Evolutionary conservation across 2,113 vertebrate species (phyloP).

Genomic region (Canis aureus): DNA sequence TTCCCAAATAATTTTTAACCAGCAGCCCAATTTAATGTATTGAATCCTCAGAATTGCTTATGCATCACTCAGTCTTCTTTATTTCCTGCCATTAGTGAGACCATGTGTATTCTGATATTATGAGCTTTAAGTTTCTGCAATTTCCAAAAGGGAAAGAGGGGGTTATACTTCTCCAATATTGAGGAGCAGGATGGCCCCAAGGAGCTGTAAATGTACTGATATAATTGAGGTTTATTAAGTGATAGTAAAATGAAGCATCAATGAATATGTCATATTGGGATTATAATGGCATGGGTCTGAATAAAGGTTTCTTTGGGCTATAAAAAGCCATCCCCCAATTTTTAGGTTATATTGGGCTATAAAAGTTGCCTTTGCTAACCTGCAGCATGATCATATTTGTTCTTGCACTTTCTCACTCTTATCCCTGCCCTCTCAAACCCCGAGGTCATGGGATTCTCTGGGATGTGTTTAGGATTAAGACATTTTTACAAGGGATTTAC

Average conservation of each 20-base stretch:
- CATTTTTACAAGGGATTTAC: neutral
- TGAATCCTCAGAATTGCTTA: neutral
- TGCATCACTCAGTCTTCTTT: neutral
- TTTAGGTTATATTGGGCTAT: neutral
- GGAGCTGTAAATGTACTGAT: neutral
- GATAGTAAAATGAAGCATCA: neutral
- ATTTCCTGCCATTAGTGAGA: neutral
- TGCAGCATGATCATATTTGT: neutral
- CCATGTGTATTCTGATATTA: neutral
- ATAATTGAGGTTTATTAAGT: neutral
- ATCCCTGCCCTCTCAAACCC: neutral
- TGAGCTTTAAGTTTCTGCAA: neutral
- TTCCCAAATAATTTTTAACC: slow-evolving; percentile 61
- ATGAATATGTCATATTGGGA: neutral
- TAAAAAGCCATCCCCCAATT: neutral
- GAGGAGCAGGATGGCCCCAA: neutral
- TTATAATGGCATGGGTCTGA: neutral
- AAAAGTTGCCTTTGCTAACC: neutral
- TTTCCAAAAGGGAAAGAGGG: neutral
- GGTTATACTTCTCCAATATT: neutral
- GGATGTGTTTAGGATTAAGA: neutral
- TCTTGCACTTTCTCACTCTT: neutral
- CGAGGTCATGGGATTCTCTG: neutral
- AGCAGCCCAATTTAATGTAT: slow-evolving; percentile 8
- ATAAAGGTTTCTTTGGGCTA: neutral